Evolutionary conservation across 2,888 invertebrate genomes (phyloP).

Genomic region (Pterostichus madidus): DNA sequence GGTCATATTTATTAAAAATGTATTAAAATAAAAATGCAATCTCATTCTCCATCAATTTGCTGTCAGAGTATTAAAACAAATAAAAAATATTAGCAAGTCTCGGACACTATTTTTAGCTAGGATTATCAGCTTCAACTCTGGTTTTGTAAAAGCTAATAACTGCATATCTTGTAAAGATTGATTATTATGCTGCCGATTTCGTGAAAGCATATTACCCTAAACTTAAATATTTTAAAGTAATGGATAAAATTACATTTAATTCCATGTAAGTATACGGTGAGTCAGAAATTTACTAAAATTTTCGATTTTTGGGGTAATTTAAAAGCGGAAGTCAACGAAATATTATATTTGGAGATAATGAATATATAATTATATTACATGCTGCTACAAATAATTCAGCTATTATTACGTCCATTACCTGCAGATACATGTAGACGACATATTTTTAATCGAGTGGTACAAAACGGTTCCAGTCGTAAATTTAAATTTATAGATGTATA

Average conservation of each 20-base stretch:
- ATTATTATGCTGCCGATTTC: too few relatives aligned
- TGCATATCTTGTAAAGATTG: too few relatives aligned
- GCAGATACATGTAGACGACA: neutral
- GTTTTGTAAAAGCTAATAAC: neutral
- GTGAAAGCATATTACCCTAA: too few relatives aligned
- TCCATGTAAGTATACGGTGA: neutral
- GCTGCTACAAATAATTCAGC: neutral
- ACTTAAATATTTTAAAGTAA: too few relatives aligned
- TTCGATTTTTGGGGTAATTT: constrained; percentile 3
- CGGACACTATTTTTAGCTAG: neutral
- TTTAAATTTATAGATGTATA: too few relatives aligned
- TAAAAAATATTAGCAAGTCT: constrained; percentile 24
- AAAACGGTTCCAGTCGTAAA: too few relatives aligned
- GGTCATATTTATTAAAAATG: constrained; percentile 58
- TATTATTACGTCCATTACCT: neutral
- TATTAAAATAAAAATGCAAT: constrained; percentile 55
- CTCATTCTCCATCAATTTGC: constrained; percentile 51
- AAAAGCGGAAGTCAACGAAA: neutral
- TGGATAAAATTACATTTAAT: neutral
- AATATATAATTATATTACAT: neutral
- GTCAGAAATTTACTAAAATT: constrained; percentile 5
- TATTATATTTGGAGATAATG: neutral
- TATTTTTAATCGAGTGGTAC: too few relatives aligned
- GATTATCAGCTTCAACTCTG: too few relatives aligned
- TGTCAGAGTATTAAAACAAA: neutral